Conservation (phyloP, 2,888 invertebrate genomes). For the Chironomus tentans region DNA sequence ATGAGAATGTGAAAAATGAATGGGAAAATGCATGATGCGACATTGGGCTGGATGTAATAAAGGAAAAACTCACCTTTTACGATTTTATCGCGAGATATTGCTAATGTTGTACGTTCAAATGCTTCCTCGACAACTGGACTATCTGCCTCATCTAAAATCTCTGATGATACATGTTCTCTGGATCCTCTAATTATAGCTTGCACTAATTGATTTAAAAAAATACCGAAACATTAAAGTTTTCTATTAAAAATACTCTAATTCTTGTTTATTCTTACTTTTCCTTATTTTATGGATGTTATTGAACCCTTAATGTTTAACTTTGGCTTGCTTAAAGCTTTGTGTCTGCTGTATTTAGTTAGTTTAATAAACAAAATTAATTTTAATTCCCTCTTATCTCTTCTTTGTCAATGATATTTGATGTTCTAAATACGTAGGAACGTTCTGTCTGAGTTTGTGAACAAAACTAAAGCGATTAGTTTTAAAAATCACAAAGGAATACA, state of each 20-base stretch:
- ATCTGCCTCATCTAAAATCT: not conserved
- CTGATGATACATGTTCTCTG: not conserved
- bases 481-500: too few relatives aligned
- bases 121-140: constrained; percentile 1
- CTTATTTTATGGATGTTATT: not conserved
- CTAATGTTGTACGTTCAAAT: constrained; percentile 4
- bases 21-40: not conserved
- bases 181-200: constrained; percentile 13
- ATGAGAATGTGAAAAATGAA: not conserved
- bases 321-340: not conserved
- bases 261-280: not conserved
- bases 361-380: too few relatives aligned
- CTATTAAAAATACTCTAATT: not conserved
- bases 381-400: too few relatives aligned
- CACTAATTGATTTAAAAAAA: not conserved
- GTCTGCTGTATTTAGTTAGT: not conserved
- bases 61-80: not conserved
- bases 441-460: too few relatives aligned
- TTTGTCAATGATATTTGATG: too few relatives aligned
- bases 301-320: not conserved
- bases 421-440: too few relatives aligned
- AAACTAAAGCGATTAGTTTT: too few relatives aligned
- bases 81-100: not conserved
- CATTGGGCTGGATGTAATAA: not conserved
- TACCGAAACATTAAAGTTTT: too few relatives aligned